Evolutionary conservation across 2,113 vertebrate species (phyloP).

Genomic region (Macaca mulatta): DNA sequence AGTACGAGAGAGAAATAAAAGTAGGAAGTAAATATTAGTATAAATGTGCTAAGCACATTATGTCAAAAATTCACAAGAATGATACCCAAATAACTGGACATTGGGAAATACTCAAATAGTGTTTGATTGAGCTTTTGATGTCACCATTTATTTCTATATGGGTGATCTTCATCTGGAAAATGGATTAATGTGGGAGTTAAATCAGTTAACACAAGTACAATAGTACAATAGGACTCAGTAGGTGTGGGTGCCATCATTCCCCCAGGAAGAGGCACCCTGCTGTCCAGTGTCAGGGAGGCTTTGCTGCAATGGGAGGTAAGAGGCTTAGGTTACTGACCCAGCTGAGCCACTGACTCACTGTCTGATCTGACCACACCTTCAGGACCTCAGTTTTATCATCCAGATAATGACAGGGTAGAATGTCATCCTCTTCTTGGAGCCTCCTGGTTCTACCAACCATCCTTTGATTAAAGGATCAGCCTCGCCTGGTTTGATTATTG

Average conservation of each 20-base stretch:
- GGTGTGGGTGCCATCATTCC: background rate
- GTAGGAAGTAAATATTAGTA: background rate
- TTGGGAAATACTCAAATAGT: background rate
- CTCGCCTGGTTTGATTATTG: background rate
- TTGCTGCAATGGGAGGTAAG: background rate
- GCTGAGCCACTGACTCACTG: conserved; percentile 34
- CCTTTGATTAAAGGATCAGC: conserved; percentile 44
- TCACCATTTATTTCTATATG: background rate
- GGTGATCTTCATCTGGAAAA: background rate
- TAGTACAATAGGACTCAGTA: background rate
- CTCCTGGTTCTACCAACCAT: conserved; percentile 8
- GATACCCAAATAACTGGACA: background rate
- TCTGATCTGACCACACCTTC: background rate
- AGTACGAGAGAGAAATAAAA: background rate
- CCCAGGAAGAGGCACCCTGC: background rate
- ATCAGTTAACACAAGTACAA: background rate
- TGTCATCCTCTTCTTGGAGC: background rate
- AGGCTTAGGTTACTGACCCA: conserved; percentile 15
- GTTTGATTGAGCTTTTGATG: background rate
- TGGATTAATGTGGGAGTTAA: background rate
- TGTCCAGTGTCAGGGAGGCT: background rate
- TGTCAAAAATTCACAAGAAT: background rate
- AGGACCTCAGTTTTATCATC: conserved; percentile 59
- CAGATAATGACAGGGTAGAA: conserved; percentile 42
- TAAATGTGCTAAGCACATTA: background rate